phyloP scores from a whole-genome alignment of 2,113 vertebrate genomes.

The Fukomys damarensis region DNA sequence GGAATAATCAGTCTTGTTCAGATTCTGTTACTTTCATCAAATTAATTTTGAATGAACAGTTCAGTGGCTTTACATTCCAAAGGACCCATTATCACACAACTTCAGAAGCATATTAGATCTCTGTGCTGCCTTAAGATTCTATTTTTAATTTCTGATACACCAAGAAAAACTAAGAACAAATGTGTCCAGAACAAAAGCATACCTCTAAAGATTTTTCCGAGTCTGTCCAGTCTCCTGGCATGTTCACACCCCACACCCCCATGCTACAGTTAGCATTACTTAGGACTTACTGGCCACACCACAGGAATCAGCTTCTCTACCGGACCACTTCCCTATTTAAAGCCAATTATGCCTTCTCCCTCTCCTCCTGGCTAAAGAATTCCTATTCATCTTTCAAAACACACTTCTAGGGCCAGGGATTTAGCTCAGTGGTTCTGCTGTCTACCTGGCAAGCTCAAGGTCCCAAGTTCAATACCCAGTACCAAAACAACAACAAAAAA shows the following conservation, averaged over 20 bases:
- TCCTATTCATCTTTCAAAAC: not conserved
- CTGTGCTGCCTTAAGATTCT: not conserved
- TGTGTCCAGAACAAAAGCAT: not conserved
- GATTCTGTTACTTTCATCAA: conserved; percentile 33
- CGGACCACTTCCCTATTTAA: not conserved
- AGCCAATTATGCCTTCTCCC: not conserved
- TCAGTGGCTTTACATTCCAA: not conserved
- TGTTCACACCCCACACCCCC: not conserved
- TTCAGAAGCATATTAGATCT: not conserved
- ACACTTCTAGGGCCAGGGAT: too few species aligned
- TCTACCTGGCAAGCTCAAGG: too few species aligned
- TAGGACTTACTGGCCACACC: not conserved
- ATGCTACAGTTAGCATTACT: not conserved
- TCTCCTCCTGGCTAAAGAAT: not conserved
- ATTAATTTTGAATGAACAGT: conserved; percentile 55
- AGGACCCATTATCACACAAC: not conserved
- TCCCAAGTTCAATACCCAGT: too few species aligned
- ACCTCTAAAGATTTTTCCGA: not conserved
- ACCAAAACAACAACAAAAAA: too few species aligned
- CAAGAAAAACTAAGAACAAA: conserved; percentile 7
- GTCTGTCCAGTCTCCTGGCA: too few species aligned
- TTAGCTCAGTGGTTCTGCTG: too few species aligned
- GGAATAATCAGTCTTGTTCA: not conserved
- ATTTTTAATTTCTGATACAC: conserved; percentile 40
- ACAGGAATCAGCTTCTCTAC: not conserved